Evolutionary conservation across 2,113 vertebrate species (phyloP).

Genomic region (Ascaphus truei): DNA sequence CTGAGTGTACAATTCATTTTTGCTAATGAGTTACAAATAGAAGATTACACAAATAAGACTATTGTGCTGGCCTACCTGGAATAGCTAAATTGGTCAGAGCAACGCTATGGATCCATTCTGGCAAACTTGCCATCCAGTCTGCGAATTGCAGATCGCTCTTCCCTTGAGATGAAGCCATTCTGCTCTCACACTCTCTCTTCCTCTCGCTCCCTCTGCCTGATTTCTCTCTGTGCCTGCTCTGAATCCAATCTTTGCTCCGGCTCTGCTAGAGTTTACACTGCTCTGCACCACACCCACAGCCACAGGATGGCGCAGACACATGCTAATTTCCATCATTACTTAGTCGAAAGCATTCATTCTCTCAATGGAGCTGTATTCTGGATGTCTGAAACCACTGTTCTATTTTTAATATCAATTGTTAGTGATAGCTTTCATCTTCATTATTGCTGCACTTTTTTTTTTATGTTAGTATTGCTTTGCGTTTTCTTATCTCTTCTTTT

Average conservation of each 20-base stretch:
- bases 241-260: slow-evolving; percentile 37
- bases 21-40: no score
- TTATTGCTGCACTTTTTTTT: no score
- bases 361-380: background rate
- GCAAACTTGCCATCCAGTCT: slow-evolving; percentile 94
- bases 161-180: slow-evolving; percentile 92
- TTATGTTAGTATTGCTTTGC: no score
- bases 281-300: slow-evolving; percentile 63
- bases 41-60: background rate
- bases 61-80: slow-evolving; percentile 71
- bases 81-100: slow-evolving; percentile 91
- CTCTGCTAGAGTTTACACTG: slow-evolving; percentile 54
- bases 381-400: background rate
- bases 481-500: no score
- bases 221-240: background rate
- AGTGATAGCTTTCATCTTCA: no score
- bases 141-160: slow-evolving; percentile 81
- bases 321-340: slow-evolving; percentile 44
- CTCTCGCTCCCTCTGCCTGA: slow-evolving; percentile 19
- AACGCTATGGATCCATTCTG: slow-evolving; percentile 77
- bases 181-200: slow-evolving; percentile 33
- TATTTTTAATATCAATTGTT: background rate
- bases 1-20: no score
- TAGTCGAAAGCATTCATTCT: slow-evolving; percentile 17
- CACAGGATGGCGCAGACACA: slow-evolving; percentile 62